Evolutionary conservation across 2,888 invertebrate species (phyloP).

Genomic region (Lasioglossum vierecki): DNA sequence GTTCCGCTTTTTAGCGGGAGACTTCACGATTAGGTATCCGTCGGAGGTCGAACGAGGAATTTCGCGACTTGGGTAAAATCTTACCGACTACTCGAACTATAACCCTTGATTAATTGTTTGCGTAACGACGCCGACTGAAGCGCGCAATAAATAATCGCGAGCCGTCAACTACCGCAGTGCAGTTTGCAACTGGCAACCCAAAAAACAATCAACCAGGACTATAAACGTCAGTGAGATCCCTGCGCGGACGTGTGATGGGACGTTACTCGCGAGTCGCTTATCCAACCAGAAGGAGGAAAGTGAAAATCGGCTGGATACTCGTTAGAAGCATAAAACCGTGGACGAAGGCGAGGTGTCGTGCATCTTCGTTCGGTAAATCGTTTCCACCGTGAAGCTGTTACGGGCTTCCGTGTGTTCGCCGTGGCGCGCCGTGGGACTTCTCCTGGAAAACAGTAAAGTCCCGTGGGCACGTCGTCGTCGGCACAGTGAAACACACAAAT

Average conservation of each 20-base stretch:
- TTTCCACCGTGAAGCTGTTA: not conserved
- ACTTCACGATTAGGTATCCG: not conserved
- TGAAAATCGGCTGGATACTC: slow-evolving; percentile 35
- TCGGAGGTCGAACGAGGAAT: not conserved
- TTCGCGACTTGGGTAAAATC: not conserved
- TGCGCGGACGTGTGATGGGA: not conserved
- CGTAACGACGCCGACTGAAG: slow-evolving; percentile 16
- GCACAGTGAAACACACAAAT: slow-evolving; percentile 77
- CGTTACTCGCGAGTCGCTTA: slow-evolving; percentile 15
- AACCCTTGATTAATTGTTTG: slow-evolving; percentile 47
- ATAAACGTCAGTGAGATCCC: slow-evolving; percentile 26
- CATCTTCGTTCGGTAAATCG: slow-evolving; percentile 6
- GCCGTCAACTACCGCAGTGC: not conserved
- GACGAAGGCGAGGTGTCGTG: not conserved
- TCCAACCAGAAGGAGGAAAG: slow-evolving; percentile 30
- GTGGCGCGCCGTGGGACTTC: not conserved
- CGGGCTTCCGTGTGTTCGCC: not conserved
- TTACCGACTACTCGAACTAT: not conserved
- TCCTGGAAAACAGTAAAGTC: not conserved
- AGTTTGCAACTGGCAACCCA: not conserved
- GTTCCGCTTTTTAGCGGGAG: not conserved
- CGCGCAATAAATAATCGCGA: slow-evolving; percentile 37
- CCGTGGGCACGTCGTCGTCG: slow-evolving; percentile 1
- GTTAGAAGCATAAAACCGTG: not conserved
- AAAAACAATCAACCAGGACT: slow-evolving; percentile 42